These are phyloP conservation scores for Montifringilla adamsi DNA, from an alignment of 2,113 vertebrate species.

Conservation along the genomic window DNA sequence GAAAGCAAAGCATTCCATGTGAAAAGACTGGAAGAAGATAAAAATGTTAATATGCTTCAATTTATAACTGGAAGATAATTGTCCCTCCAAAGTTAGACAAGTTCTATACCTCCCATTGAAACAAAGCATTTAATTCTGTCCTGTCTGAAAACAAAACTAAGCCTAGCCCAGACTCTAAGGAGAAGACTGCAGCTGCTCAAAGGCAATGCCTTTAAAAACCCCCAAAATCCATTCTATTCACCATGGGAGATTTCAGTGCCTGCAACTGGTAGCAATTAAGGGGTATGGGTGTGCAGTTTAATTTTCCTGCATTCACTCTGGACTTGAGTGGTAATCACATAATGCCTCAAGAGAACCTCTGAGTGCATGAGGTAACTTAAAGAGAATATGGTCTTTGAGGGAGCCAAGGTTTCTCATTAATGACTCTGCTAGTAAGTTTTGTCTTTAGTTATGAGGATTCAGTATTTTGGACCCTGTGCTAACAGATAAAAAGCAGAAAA, in stretches of 20 bases:
- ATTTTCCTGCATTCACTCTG: background rate
- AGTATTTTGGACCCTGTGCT: background rate
- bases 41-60: background rate
- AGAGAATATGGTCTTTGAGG: background rate
- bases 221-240: background rate
- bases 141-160: background rate
- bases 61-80: background rate
- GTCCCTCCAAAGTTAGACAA: background rate
- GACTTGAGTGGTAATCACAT: background rate
- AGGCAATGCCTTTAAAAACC: background rate
- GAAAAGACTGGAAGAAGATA: background rate
- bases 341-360: background rate
- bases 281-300: background rate
- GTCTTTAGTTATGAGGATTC: background rate
- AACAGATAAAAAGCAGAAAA: background rate
- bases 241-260: background rate
- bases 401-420: background rate
- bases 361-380: background rate
- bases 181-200: background rate
- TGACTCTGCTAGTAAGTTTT: background rate
- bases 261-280: background rate
- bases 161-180: background rate
- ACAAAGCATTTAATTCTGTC: background rate
- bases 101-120: background rate
- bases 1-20: background rate